These are phyloP conservation scores for Jacana jacana DNA, from an alignment of 2,113 vertebrate species.

Conservation along the genomic window DNA sequence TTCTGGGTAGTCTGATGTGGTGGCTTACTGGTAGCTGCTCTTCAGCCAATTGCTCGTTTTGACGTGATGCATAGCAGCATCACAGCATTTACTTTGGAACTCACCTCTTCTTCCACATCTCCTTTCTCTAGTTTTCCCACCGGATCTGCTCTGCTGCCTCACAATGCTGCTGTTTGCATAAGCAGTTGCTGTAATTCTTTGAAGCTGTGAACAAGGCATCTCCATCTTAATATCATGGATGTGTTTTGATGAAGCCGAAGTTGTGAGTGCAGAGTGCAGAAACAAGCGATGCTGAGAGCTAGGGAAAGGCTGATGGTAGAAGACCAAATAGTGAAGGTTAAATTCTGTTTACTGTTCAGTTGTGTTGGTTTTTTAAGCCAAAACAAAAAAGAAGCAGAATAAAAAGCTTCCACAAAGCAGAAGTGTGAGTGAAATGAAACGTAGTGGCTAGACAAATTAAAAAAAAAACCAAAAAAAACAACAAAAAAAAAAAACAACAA, in stretches of 20 bases:
- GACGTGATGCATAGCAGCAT: not conserved
- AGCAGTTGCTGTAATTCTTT: not conserved
- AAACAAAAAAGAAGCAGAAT: not conserved
- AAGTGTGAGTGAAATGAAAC: slow-evolving; percentile 58
- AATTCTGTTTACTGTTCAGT: not conserved
- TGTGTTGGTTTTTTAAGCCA: not conserved
- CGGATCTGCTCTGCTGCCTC: not conserved
- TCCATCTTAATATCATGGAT: not conserved
- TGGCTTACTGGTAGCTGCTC: slow-evolving; percentile 32
- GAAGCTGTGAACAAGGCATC: not conserved
- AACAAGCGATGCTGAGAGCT: not conserved
- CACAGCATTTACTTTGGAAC: not conserved
- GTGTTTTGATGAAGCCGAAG: not conserved
- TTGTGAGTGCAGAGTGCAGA: not conserved
- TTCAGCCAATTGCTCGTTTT: not conserved
- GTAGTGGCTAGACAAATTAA: slow-evolving; percentile 45
- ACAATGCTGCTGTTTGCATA: not conserved
- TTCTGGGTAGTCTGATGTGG: not conserved
- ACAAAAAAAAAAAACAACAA: too few species aligned
- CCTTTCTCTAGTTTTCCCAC: slow-evolving; percentile 28
- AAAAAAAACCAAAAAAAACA: too few species aligned
- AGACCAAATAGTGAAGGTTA: not conserved
- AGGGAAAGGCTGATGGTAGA: not conserved
- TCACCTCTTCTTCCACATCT: not conserved
- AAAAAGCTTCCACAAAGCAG: slow-evolving; percentile 43